Percentiles rank a stretch among this genome's conserved stretches.
These are phyloP conservation scores for Pristionchus fissidentatus DNA, from an alignment of 2,888 invertebrate species.

Conservation along the genomic window DNA sequence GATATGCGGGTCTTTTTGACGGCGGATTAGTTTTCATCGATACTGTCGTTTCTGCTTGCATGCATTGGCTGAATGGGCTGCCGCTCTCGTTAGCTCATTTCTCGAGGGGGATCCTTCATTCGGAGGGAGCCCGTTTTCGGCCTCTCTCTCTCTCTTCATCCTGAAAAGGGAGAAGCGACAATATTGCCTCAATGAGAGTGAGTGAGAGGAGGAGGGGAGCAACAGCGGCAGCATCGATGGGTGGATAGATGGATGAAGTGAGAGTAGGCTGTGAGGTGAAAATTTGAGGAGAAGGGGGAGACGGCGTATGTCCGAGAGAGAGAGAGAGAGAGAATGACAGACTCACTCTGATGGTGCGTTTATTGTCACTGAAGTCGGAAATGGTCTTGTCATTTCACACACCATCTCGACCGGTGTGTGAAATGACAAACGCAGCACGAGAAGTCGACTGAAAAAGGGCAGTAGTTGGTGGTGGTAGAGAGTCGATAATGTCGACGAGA, in stretches of 20 bases:
- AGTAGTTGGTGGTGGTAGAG: background rate
- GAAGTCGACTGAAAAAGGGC: background rate
- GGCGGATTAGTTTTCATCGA: too few species aligned
- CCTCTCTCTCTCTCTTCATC: background rate
- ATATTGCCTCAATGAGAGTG: constrained; percentile 31
- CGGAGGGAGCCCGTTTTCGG: background rate
- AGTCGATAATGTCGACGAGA: background rate
- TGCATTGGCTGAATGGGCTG: background rate
- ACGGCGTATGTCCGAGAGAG: too few species aligned
- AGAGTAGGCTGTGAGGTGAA: too few species aligned
- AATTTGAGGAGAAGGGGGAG: background rate
- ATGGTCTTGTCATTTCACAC: too few species aligned
- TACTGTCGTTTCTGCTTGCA: too few species aligned
- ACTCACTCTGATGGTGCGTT: background rate
- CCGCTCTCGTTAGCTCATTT: background rate
- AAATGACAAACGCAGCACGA: background rate
- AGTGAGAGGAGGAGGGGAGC: background rate
- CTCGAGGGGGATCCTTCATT: background rate
- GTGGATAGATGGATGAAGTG: too few species aligned
- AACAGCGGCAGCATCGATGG: too few species aligned
- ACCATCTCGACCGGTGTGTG: background rate
- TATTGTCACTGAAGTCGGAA: too few species aligned
- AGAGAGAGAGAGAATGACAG: background rate
- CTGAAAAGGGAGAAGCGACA: background rate
- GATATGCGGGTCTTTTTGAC: too few species aligned